Evolutionary conservation across 2,888 invertebrate genomes (phyloP), one percentile per base, ranked within the genome.

Genomic region (Temnothorax rugatulus): DNA sequence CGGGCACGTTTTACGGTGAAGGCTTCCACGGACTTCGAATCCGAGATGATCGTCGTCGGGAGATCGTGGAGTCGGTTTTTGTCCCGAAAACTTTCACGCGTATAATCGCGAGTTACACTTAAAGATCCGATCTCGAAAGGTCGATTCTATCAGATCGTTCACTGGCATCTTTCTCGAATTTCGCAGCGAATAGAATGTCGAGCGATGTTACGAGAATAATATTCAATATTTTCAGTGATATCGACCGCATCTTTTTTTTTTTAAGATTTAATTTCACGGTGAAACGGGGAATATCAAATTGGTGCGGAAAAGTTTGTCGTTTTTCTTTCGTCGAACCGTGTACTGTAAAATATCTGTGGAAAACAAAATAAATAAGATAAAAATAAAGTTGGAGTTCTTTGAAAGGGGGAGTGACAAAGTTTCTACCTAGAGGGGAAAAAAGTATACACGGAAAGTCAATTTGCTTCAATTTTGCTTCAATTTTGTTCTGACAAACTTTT

Each of bases 101-200:
- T 38, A 9, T 38, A 77, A 64, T 75, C 54, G 57, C 59, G 68
- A 79, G 63, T 82, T 86, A 85, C 79, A 85, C 84, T 89, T 52
- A 9, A 75, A 75, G 44, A 63, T n/a, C 13, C 64, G 7, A 25
- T 29, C 29, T 52, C 13, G 41, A 25, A 11, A 44, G 29, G 29
- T 75, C 57, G 4, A 54, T 18, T 47, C 68, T 57, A 34, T 83
- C n/a, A 41, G 21, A 41, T 41, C n/a, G 11, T 3, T 44, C 9
- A 1, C n/a, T 15, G 25, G 18, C 18, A 52, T 18, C 2, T 13
- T 29, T 44, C 25, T 68, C 25, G 7, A 29, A 75, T 21, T 21
- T 21, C 15, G 7, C n/a, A 15, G 29, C 15, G n/a, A 75, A 25
- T 15, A 21, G 38, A 47, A 21, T 61, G 2, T 11, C 25, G 13